A percentile compares a stretch with the other conserved stretches of the same genome.
phyloP scores from a whole-genome alignment of 2,113 vertebrate species.

The Oncorhynchus keta region DNA sequence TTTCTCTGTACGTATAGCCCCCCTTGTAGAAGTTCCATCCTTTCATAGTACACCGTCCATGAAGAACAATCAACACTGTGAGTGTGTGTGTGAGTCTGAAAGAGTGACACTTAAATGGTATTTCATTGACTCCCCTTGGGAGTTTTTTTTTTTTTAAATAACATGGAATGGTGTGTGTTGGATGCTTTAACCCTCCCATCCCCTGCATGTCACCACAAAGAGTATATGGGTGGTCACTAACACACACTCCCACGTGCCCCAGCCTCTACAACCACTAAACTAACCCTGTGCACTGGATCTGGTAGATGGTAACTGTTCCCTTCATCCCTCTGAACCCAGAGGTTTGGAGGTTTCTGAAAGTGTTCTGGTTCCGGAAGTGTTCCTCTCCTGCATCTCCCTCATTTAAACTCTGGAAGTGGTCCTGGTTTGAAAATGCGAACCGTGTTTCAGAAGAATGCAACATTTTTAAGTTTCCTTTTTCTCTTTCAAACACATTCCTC shows the following conservation, averaged over 20 bases:
- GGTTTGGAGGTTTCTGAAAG: not conserved
- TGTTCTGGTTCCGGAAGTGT: not conserved
- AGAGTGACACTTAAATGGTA: not conserved
- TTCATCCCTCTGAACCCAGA: not conserved
- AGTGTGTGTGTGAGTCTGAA: constrained; percentile 46
- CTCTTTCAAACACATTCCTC: not conserved
- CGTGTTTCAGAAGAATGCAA: no score
- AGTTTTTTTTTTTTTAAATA: not conserved
- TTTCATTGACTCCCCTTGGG: no score
- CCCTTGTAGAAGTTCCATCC: constrained; percentile 26
- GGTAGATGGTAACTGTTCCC: no score
- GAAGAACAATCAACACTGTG: constrained; percentile 59
- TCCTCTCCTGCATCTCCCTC: no score
- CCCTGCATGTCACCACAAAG: not conserved
- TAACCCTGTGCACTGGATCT: no score
- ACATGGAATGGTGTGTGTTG: constrained; percentile 30
- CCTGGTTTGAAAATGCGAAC: no score
- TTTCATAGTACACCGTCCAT: constrained; percentile 58
- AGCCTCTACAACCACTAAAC: no score
- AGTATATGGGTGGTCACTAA: no score
- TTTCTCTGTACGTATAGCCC: constrained; percentile 34
- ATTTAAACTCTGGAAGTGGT: no score
- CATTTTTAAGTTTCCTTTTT: not conserved
- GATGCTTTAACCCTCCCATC: not conserved
- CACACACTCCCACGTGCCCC: no score